Evolutionary conservation across 2,888 invertebrate species (phyloP), one percentile per base, ranked within the genome.

Genomic region (Nycteola revayana): DNA sequence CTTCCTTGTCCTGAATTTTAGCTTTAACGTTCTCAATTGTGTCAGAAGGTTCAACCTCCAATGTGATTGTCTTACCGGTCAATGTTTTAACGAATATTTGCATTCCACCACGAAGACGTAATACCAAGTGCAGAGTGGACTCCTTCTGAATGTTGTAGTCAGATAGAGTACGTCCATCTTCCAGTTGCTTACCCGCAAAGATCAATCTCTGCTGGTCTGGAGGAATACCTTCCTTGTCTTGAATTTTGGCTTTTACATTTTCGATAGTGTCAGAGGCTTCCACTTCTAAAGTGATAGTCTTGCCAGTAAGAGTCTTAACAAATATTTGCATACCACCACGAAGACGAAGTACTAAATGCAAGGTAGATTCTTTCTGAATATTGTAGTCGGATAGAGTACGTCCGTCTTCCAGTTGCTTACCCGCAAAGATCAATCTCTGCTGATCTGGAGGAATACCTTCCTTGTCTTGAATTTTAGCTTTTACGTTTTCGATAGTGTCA

Each of bases 281-380:
- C 0, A 55, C 55, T 5, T 55, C 55, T 0, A 55, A 2, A 0
- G 55, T 55, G 0, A 55, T 55, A 0, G 55, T 55, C 0, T 55
- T 55, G 0, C 55, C 55, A 1, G 55, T 55, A 1, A 55, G 7
- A 0, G 55, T 55, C 0, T 55, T 55, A 0, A 55, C 55, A 0
- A 55, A 55, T 9, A 55, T 55, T 22, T 55, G 55, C 55, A 55
- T 55, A 28, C 55, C 55, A 21, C 55, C 55, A 10, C 55, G 42
- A 0, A 55, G 45, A 44, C 55, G 55, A 0, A 55, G 1, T 0
- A 55, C 55, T 0, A 55, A 32, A 0, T 55, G 55, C 0, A 55
- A 9, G 0, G 55, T 55, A 0, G 55, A 55, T 1, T 55, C 55
- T 1, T 55, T 55, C 0, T 55, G 55, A 0, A 55, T 55, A 0